These are phyloP conservation scores for Aricia artaxerxes DNA, from an alignment of 2,888 invertebrate species.

Conservation along the genomic window DNA sequence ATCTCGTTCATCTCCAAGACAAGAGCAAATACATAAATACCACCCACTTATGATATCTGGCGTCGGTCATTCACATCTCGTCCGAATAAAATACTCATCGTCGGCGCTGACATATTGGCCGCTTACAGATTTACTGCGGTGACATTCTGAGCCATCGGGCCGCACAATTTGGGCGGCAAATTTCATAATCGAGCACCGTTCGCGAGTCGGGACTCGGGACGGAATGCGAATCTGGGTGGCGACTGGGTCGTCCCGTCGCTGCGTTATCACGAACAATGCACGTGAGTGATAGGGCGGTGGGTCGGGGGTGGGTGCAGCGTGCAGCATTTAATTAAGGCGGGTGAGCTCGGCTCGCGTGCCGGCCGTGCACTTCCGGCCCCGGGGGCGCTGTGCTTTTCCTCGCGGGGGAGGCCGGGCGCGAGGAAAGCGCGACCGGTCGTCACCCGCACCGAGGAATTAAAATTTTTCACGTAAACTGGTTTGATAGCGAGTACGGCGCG, in stretches of 20 bases:
- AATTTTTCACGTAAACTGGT: constrained; percentile 80
- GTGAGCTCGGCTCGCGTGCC: constrained; percentile 75
- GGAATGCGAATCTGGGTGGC: constrained; percentile 15
- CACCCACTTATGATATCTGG: constrained; percentile 45
- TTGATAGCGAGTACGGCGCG: constrained; percentile 75
- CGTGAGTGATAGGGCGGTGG: constrained; percentile 42
- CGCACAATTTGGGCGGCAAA: constrained; percentile 31
- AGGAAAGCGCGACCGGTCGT: constrained; percentile 77
- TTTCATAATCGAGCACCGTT: constrained; percentile 27
- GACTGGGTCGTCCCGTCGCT: constrained; percentile 5
- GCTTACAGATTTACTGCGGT: constrained; percentile 41
- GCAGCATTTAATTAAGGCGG: constrained; percentile 76
- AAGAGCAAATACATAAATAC: constrained; percentile 36
- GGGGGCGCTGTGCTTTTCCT: constrained; percentile 75
- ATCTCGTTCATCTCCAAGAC: constrained; percentile 6
- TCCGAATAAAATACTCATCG: constrained; percentile 47
- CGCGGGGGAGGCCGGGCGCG: constrained; percentile 59
- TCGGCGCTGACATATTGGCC: constrained; percentile 43
- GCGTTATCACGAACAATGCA: constrained; percentile 38
- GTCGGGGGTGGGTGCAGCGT: constrained; percentile 65
- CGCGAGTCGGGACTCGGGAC: background rate
- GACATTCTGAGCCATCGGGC: constrained; percentile 37
- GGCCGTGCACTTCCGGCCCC: constrained; percentile 75
- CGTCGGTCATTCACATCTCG: constrained; percentile 52
- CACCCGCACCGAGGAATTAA: constrained; percentile 73